phyloP scores from a whole-genome alignment of 2,113 vertebrate species.

The Xiphias gladius region DNA sequence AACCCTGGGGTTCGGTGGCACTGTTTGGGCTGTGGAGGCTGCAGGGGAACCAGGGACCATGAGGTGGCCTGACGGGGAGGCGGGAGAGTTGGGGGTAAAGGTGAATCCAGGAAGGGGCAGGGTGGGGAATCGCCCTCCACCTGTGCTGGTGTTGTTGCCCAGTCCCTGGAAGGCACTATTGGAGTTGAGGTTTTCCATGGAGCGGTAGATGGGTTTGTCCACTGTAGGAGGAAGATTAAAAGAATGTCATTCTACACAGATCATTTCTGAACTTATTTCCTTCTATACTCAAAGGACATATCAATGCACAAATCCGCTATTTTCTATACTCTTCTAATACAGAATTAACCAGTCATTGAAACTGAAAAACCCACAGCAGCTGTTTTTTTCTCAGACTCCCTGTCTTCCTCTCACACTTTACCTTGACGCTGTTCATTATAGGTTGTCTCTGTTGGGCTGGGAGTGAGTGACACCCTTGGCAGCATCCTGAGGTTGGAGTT shows the following conservation, averaged over 20 bases:
- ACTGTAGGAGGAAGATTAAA: conserved; percentile 52
- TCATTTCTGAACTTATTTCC: conserved; percentile 4
- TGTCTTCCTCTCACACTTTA: conserved; percentile 41
- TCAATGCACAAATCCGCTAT: neutral
- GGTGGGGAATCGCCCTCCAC: conserved; percentile 59
- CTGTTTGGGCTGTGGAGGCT: neutral
- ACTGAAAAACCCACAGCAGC: neutral
- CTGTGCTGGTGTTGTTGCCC: conserved; percentile 9
- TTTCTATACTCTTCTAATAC: neutral
- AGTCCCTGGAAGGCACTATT: conserved; percentile 72
- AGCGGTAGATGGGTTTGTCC: conserved; percentile 78
- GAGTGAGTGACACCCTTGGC: conserved; percentile 60
- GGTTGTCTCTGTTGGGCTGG: conserved; percentile 38
- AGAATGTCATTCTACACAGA: neutral
- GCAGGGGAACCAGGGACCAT: conserved; percentile 55
- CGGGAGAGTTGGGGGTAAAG: conserved; percentile 46
- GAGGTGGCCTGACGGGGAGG: conserved; percentile 62
- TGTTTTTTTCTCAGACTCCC: neutral
- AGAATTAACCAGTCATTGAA: neutral
- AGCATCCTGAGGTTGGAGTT: conserved; percentile 64
- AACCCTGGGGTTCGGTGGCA: conserved; percentile 47
- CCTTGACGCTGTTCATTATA: conserved; percentile 67
- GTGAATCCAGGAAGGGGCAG: conserved; percentile 69
- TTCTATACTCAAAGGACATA: neutral
- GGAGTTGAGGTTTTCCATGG: conserved; percentile 86